These are phyloP conservation scores for Dolichomitus sp. DNA, from an alignment of 2,888 invertebrate genomes.

Conservation along the genomic window DNA sequence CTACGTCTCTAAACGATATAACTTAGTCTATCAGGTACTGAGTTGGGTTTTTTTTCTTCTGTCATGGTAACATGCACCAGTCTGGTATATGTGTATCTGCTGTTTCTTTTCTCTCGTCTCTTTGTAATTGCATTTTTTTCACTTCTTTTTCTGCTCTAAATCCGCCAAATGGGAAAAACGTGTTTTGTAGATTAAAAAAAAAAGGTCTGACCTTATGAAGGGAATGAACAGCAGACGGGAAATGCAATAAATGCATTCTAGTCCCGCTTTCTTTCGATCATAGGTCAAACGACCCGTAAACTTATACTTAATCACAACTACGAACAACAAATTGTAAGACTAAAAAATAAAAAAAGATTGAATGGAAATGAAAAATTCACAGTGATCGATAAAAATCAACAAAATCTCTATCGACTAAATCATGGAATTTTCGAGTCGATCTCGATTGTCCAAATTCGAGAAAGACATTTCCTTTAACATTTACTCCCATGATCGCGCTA, in stretches of 20 bases:
- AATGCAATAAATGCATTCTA: conserved; percentile 33
- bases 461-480: conserved; percentile 19
- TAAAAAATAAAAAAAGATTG: conserved; percentile 9
- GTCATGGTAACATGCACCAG: conserved; percentile 86
- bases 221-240: conserved; percentile 40
- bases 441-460: conserved; percentile 22
- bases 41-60: conserved; percentile 82
- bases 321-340: conserved; percentile 57
- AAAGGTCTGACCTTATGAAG: conserved; percentile 34
- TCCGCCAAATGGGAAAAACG: conserved; percentile 56
- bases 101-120: conserved; percentile 64
- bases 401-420: conserved; percentile 56
- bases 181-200: conserved; percentile 41
- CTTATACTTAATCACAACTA: conserved; percentile 62
- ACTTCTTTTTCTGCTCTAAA: conserved; percentile 34
- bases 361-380: conserved; percentile 30
- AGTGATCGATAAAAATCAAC: conserved; percentile 55
- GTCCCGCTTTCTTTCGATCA: conserved; percentile 43
- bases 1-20: conserved; percentile 85
- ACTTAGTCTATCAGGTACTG: conserved; percentile 86
- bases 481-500: conserved; percentile 33
- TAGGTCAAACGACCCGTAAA: conserved; percentile 40
- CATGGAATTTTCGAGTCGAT: conserved; percentile 10
- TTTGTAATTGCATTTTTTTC: conserved; percentile 54
- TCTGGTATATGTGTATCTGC: conserved; percentile 80